Conservation (phyloP, 2,113 vertebrate species). For the Plotosus lineatus region DNA sequence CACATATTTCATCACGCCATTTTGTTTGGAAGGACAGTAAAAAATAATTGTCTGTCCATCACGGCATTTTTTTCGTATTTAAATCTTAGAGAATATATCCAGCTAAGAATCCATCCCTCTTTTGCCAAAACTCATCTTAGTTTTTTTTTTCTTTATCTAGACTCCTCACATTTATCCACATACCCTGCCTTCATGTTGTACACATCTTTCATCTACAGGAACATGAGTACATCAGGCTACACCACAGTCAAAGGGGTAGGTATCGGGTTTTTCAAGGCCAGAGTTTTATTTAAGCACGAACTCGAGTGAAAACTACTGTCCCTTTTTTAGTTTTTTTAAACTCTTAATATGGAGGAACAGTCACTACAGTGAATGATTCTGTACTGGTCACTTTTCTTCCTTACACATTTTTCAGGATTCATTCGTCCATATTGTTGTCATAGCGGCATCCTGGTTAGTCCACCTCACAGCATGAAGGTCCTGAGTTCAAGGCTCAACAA, state of each 20-base stretch:
- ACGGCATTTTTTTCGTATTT: too few species aligned
- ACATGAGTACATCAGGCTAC: conserved; percentile 88
- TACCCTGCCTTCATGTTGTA: conserved; percentile 84
- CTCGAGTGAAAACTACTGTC: background rate
- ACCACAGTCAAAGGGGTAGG: conserved; percentile 93
- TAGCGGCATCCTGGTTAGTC: too few species aligned
- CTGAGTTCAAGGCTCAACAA: too few species aligned
- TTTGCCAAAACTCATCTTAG: conserved; percentile 9
- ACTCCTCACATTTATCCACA: conserved; percentile 74
- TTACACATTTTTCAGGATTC: too few species aligned
- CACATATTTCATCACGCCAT: background rate
- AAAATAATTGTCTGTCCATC: background rate
- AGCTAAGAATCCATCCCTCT: background rate
- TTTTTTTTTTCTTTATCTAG: conserved; percentile 68
- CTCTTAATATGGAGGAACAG: background rate
- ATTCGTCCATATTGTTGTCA: too few species aligned
- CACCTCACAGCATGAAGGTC: too few species aligned
- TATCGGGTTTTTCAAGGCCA: conserved; percentile 2
- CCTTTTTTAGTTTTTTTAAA: background rate
- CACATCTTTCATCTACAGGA: conserved; percentile 91
- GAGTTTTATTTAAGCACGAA: background rate
- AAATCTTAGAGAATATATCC: too few species aligned
- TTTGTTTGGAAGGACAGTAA: background rate
- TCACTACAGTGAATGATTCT: background rate
- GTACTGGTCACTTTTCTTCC: background rate